A percentile compares a stretch with the other conserved stretches of the same genome.
Evolutionary conservation across 2,888 invertebrate species (phyloP).

Genomic region (Eucera pruinosa): DNA sequence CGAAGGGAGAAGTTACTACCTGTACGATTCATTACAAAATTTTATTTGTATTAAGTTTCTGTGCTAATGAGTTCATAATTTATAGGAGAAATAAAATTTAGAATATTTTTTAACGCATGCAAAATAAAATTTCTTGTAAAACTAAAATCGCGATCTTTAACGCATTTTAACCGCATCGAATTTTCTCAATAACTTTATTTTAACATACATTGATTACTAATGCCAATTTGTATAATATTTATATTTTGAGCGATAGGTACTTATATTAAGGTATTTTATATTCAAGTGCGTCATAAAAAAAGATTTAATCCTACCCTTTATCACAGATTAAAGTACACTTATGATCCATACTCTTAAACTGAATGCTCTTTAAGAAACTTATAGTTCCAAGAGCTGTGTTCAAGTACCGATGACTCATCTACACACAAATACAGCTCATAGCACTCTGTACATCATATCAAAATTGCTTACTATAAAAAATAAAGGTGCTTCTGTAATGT

Average conservation of each 20-base stretch:
- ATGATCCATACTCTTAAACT: not conserved
- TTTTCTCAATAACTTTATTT: no score
- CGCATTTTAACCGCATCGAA: no score
- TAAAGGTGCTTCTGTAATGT: not conserved
- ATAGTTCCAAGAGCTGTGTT: not conserved
- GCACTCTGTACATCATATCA: not conserved
- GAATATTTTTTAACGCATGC: no score
- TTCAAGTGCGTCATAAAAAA: no score
- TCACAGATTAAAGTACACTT: not conserved
- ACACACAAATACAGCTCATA: not conserved
- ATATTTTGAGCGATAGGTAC: no score
- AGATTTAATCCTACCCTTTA: not conserved
- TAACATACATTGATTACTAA: no score
- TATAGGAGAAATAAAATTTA: no score
- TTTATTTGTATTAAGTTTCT: not conserved
- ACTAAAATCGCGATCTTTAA: no score
- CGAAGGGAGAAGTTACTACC: not conserved
- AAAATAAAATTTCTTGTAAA: no score
- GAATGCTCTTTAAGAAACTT: not conserved
- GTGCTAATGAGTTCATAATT: not conserved
- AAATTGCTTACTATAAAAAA: not conserved
- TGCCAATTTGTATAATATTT: no score
- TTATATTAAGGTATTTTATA: no score
- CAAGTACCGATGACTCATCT: slow-evolving; percentile 6
- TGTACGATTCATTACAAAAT: not conserved